These are phyloP conservation scores for Gasteruption jaculator DNA, from an alignment of 2,888 invertebrate species.

Conservation along the genomic window DNA sequence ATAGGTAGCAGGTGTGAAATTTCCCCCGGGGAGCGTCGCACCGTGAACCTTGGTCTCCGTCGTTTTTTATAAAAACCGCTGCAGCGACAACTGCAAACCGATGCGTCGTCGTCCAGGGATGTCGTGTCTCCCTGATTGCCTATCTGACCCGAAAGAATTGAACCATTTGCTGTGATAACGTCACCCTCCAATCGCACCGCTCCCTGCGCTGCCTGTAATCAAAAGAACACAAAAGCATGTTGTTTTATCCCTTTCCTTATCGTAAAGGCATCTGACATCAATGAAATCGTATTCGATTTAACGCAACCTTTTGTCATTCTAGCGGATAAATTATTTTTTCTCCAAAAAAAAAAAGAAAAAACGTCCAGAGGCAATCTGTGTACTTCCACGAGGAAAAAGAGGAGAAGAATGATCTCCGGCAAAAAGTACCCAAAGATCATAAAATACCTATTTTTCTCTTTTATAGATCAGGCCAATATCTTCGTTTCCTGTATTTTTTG, in stretches of 20 bases:
- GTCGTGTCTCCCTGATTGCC: conserved; percentile 51
- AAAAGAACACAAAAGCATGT: conserved; percentile 17
- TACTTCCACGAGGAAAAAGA: too few relatives aligned
- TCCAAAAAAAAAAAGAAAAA: too few relatives aligned
- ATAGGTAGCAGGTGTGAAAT: conserved; percentile 55
- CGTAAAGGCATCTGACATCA: too few relatives aligned
- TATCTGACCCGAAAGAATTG: conserved; percentile 71
- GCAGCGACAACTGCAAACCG: conserved; percentile 54
- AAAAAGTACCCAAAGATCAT: too few relatives aligned
- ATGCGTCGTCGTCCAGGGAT: conserved; percentile 49
- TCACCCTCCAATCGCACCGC: conserved; percentile 95
- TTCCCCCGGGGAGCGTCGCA: conserved; percentile 55
- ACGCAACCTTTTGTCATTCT: too few relatives aligned
- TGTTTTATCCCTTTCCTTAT: background rate
- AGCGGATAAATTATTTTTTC: too few relatives aligned
- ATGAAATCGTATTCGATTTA: too few relatives aligned
- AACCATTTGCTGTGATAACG: conserved; percentile 92
- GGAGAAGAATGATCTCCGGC: too few relatives aligned
- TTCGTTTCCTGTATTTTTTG: too few relatives aligned
- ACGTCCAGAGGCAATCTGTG: too few relatives aligned
- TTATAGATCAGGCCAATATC: too few relatives aligned
- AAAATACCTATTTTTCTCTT: too few relatives aligned
- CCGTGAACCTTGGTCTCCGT: conserved; percentile 53
- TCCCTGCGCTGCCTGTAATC: conserved; percentile 80
- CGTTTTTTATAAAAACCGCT: conserved; percentile 48